A percentile compares a stretch with the other conserved stretches of the same genome.
Conservation (phyloP, 2,113 vertebrate species). For the Petrocephalus zakoni region DNA sequence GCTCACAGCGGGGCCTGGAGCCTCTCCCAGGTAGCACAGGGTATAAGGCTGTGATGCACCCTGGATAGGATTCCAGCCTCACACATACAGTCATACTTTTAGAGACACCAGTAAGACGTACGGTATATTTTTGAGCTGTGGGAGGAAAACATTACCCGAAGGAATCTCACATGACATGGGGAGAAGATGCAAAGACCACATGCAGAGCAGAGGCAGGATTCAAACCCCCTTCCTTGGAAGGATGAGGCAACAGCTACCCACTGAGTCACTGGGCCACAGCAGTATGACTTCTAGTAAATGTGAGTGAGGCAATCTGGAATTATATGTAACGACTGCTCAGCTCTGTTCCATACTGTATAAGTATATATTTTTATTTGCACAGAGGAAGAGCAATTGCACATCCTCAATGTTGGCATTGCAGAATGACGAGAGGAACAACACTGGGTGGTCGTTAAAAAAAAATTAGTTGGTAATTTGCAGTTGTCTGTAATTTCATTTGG, state of each 20-base stretch:
- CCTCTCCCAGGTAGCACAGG: not conserved
- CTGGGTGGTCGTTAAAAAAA: not conserved
- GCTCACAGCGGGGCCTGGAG: not conserved
- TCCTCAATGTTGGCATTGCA: not conserved
- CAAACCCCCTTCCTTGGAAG: not conserved
- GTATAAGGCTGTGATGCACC: not conserved
- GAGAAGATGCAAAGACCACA: not conserved
- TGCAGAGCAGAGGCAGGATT: not conserved
- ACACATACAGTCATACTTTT: not conserved
- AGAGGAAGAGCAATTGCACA: not conserved
- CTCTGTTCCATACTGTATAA: not conserved
- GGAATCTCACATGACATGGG: not conserved
- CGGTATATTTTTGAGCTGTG: not conserved
- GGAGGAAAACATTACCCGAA: not conserved
- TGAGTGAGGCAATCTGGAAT: not conserved
- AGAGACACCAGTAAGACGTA: not conserved
- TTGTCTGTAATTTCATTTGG: not conserved
- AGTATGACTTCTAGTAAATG: not conserved
- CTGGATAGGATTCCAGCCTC: not conserved
- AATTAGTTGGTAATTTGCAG: not conserved
- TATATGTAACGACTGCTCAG: not conserved
- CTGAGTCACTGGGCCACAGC: not conserved
- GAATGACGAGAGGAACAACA: not conserved
- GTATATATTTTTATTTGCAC: not conserved
- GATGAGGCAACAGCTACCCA: not conserved